Evolutionary conservation across 2,888 invertebrate species (phyloP).

Genomic region (Xanthia togata): DNA sequence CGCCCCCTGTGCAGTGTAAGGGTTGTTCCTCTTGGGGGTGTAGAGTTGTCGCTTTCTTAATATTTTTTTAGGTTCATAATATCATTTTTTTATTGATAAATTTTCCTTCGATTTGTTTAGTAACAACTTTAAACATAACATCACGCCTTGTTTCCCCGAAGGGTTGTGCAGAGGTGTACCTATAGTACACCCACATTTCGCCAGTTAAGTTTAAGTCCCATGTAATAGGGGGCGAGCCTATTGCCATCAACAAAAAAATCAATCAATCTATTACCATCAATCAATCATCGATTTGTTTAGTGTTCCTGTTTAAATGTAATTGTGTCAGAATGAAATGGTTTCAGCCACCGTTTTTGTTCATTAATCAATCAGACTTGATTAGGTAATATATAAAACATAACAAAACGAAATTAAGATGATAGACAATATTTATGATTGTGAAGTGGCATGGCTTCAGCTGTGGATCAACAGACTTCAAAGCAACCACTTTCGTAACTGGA

Average conservation of each 20-base stretch:
- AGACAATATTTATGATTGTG: background rate
- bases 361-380: background rate
- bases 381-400: background rate
- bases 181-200: too few relatives aligned
- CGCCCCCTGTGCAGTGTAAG: constrained; percentile 64
- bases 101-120: background rate
- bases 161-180: too few relatives aligned
- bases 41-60: background rate
- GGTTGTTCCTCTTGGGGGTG: constrained; percentile 41
- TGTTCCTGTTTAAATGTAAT: background rate
- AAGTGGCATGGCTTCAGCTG: background rate
- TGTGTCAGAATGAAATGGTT: background rate
- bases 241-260: too few relatives aligned
- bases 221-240: too few relatives aligned
- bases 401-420: background rate
- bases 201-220: too few relatives aligned
- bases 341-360: background rate
- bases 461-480: background rate
- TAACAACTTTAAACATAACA: too few relatives aligned
- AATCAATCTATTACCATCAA: too few relatives aligned
- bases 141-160: too few relatives aligned
- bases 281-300: background rate
- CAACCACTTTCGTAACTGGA: background rate
- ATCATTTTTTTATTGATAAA: background rate
- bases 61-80: background rate